Percentiles rank a stretch among this genome's conserved stretches.
phyloP scores from a whole-genome alignment of 2,888 invertebrate genomes.

The Heliconius erato region DNA sequence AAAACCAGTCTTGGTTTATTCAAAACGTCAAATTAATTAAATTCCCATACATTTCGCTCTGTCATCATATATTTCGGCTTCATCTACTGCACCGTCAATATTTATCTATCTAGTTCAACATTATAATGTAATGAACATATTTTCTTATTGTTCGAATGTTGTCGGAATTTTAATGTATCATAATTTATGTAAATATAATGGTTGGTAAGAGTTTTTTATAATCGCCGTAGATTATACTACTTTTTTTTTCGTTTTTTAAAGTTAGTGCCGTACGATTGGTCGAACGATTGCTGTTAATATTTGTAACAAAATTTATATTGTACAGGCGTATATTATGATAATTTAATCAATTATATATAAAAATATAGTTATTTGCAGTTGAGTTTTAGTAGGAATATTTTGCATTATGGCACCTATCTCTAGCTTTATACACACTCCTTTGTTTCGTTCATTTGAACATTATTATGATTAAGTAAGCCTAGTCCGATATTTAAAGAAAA shows the following conservation, averaged over 20 bases:
- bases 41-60: not conserved
- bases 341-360: not conserved
- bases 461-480: conserved; percentile 1
- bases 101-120: too few species aligned
- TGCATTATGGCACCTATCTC: not conserved
- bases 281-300: not conserved
- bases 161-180: conserved; percentile 38
- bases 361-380: not conserved
- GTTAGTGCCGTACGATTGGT: not conserved
- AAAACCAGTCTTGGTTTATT: too few species aligned
- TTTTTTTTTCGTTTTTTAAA: not conserved
- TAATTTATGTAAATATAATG: conserved; percentile 61
- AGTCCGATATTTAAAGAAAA: not conserved
- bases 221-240: conserved; percentile 28
- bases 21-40: too few species aligned
- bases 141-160: conserved; percentile 45
- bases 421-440: not conserved
- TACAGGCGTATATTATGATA: not conserved
- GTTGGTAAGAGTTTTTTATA: conserved; percentile 28
- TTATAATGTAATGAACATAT: conserved; percentile 32
- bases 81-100: too few species aligned
- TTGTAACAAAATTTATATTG: too few species aligned
- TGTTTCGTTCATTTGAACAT: not conserved
- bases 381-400: not conserved
- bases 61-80: too few species aligned